A percentile compares a stretch with the other conserved stretches of the same genome.
These are phyloP conservation scores for Heteronetta atricapilla DNA, from an alignment of 2,113 vertebrate genomes.

Conservation along the genomic window DNA sequence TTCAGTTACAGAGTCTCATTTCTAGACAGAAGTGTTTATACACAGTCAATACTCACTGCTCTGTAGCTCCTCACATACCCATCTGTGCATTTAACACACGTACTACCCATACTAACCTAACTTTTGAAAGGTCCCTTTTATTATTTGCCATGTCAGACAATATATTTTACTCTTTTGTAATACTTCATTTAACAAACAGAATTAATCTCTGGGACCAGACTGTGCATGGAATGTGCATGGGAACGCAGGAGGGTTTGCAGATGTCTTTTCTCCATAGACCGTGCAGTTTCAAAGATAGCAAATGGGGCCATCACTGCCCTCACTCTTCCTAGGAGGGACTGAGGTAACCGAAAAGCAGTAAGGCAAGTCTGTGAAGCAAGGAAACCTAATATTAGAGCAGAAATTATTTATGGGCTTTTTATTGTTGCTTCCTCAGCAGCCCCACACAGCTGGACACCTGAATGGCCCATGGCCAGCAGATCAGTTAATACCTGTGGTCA, in stretches of 20 bases:
- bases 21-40: constrained; percentile 5
- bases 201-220: not conserved
- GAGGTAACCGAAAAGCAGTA: not conserved
- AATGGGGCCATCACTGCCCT: not conserved
- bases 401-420: not conserved
- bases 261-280: not conserved
- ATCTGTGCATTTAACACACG: not conserved
- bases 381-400: not conserved
- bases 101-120: not conserved
- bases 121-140: not conserved
- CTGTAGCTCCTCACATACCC: not conserved
- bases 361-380: not conserved
- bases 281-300: not conserved
- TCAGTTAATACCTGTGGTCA: not conserved
- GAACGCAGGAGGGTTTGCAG: rapidly evolving
- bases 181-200: not conserved
- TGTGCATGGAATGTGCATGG: rapidly evolving
- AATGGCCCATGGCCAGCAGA: not conserved
- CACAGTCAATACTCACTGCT: not conserved
- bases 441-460: not conserved
- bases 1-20: not conserved
- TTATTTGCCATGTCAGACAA: not conserved
- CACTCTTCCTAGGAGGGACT: not conserved
- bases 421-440: not conserved
- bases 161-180: not conserved